Evolutionary conservation across 2,113 vertebrate genomes (phyloP).

Genomic region (Halcyon malimbica): DNA sequence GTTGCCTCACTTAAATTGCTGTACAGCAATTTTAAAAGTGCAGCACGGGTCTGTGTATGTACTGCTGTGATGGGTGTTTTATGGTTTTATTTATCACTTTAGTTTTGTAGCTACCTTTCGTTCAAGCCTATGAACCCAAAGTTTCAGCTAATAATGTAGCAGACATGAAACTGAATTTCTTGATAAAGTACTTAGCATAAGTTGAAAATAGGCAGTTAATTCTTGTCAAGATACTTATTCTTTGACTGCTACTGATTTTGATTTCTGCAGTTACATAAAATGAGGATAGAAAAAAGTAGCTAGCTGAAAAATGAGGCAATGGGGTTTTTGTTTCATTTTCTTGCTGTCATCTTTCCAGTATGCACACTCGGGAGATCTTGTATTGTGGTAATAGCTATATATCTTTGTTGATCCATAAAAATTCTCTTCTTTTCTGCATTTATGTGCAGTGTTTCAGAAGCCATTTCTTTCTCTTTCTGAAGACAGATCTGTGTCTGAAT

Average conservation of each 20-base stretch:
- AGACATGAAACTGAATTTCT: background rate
- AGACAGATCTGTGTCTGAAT: background rate
- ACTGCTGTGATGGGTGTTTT: background rate
- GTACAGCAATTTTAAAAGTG: background rate
- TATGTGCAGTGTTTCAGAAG: background rate
- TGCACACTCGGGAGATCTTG: fast-evolving
- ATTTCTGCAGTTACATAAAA: background rate
- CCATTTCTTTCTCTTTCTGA: background rate
- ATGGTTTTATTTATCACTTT: background rate
- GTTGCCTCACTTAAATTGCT: background rate
- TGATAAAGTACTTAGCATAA: background rate
- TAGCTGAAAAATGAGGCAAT: background rate
- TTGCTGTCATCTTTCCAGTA: background rate
- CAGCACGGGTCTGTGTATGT: background rate
- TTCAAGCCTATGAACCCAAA: background rate
- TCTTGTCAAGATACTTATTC: background rate
- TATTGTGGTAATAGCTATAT: background rate
- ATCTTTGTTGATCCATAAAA: background rate
- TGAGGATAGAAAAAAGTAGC: background rate
- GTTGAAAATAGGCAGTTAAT: background rate
- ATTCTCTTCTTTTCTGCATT: background rate
- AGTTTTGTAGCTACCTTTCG: background rate
- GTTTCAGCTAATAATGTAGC: background rate
- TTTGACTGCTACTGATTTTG: background rate
- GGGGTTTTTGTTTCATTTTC: background rate